Percentiles rank a stretch among this genome's conserved stretches.
phyloP scores from a whole-genome alignment of 1,140 invertebrate genomes.

The Drosophila lowei region DNA sequence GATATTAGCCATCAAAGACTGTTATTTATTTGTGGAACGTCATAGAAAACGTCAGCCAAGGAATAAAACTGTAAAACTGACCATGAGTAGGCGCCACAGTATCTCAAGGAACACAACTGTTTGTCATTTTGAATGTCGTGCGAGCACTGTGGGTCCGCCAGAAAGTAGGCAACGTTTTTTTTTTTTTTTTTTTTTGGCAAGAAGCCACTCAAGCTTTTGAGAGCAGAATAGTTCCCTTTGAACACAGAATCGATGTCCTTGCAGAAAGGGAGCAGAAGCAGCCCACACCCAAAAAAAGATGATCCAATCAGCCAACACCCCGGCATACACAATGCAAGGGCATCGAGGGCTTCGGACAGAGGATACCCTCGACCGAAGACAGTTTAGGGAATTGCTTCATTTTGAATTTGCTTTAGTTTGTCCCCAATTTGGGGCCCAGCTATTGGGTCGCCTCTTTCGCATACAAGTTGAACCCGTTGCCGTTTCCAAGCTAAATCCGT shows the following conservation, averaged over 20 bases:
- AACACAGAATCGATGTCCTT: constrained; percentile 12
- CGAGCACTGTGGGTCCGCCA: background rate
- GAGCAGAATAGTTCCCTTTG: background rate
- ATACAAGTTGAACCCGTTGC: constrained; percentile 9
- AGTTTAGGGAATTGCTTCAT: constrained; percentile 16
- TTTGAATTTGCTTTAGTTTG: constrained; percentile 36
- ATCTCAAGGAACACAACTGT: too few relatives aligned
- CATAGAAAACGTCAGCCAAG: too few relatives aligned
- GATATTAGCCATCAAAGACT: too few relatives aligned
- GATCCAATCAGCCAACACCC: background rate
- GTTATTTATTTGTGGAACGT: too few relatives aligned
- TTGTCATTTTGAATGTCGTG: too few relatives aligned
- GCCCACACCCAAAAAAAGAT: too few relatives aligned
- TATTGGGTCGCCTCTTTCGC: constrained; percentile 9
- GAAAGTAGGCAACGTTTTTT: constrained; percentile 31
- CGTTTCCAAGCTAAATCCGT: constrained; percentile 25
- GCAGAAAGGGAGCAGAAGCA: background rate
- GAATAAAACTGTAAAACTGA: background rate
- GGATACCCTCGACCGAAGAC: constrained; percentile 19
- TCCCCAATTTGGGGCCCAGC: constrained; percentile 1
- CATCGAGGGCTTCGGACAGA: constrained; percentile 25
- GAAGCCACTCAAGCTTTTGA: background rate
- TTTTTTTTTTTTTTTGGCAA: constrained; percentile 3
- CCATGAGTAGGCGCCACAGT: too few relatives aligned
- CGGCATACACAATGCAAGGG: constrained; percentile 9